These are phyloP conservation scores for Eurytoma adleriae DNA, from an alignment of 2,888 invertebrate genomes.

Conservation along the genomic window DNA sequence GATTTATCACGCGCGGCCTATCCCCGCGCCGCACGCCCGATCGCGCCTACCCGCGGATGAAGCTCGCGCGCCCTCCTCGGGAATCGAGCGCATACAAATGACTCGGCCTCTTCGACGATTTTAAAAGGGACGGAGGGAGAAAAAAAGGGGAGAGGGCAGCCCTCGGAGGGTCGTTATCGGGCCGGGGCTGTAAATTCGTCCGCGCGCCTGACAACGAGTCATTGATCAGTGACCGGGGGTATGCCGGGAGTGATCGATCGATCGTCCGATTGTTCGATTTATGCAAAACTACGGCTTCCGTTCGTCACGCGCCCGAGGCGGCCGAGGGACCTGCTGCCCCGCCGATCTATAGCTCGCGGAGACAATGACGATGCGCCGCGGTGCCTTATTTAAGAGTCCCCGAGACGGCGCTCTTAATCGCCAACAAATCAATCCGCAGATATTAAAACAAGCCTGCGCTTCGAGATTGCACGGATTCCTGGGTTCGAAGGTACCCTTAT, in stretches of 20 bases:
- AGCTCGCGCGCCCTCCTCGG: no score
- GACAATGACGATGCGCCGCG: slow-evolving; percentile 34
- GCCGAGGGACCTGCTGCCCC: slow-evolving; percentile 17
- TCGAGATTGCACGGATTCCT: no score
- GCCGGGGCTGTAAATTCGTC: slow-evolving; percentile 49
- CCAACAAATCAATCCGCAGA: no score
- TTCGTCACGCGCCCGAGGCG: slow-evolving; percentile 46
- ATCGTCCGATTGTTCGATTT: slow-evolving; percentile 52
- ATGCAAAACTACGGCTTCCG: slow-evolving; percentile 54
- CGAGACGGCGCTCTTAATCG: no score
- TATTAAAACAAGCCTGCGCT: no score
- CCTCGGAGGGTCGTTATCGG: slow-evolving; percentile 28
- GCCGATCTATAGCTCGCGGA: slow-evolving; percentile 48
- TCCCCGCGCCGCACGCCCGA: background rate
- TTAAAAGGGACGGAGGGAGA: no score
- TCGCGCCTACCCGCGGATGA: background rate
- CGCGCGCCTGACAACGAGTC: slow-evolving; percentile 38
- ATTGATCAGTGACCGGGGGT: slow-evolving; percentile 37
- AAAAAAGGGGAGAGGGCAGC: background rate
- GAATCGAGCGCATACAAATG: no score
- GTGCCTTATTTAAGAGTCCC: background rate
- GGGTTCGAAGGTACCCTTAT: no score
- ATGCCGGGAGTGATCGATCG: slow-evolving; percentile 47
- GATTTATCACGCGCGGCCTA: slow-evolving; percentile 53
- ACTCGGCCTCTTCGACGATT: no score